phyloP scores from a whole-genome alignment of 2,113 vertebrate genomes.

The Scatophagus argus region DNA sequence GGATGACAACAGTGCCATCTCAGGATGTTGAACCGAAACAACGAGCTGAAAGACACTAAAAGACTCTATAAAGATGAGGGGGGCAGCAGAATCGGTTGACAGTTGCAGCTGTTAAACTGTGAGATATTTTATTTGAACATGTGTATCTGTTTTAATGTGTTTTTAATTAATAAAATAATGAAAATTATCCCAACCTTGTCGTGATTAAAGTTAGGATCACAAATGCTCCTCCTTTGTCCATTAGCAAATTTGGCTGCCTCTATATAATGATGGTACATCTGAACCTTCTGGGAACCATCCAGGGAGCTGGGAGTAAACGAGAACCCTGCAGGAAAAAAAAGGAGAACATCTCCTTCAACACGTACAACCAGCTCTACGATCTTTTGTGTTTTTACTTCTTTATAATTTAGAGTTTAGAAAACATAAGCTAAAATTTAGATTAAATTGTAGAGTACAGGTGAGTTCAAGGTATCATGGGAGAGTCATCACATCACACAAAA shows the following conservation, averaged over 20 bases:
- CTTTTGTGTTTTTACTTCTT: neutral
- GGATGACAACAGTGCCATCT: neutral
- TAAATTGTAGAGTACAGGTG: neutral
- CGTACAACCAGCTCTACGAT: neutral
- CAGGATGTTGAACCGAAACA: neutral
- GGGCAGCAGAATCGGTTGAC: neutral
- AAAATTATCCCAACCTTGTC: slow-evolving; percentile 51
- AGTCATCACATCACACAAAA: slow-evolving; percentile 48
- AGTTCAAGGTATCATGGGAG: neutral
- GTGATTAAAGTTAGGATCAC: slow-evolving; percentile 70
- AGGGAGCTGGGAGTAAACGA: slow-evolving; percentile 78
- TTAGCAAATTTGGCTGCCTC: slow-evolving; percentile 92
- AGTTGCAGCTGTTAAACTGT: neutral
- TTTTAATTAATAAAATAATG: no score
- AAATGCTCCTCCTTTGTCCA: slow-evolving; percentile 81
- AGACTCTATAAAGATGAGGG: no score
- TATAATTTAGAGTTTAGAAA: neutral
- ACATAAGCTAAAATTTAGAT: neutral
- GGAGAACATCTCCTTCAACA: no score
- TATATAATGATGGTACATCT: slow-evolving; percentile 87
- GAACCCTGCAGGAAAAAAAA: slow-evolving; percentile 80
- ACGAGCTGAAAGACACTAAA: neutral
- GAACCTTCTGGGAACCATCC: slow-evolving; percentile 48
- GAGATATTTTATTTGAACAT: no score
- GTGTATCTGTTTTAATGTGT: no score